Conservation (phyloP, 2,113 vertebrate genomes). For the Mixornis gularis region DNA sequence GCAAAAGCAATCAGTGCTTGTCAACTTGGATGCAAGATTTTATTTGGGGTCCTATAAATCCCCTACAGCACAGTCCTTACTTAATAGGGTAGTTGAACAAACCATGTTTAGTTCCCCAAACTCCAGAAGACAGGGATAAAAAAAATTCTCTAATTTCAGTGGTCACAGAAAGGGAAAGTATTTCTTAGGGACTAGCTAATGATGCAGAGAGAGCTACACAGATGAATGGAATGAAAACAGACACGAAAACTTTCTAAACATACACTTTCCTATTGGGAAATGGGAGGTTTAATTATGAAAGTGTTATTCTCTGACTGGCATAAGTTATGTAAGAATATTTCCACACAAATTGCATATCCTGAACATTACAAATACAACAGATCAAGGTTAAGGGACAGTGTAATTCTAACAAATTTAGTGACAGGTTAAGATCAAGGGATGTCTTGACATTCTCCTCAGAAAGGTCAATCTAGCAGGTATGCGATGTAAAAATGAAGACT, state of each 20-base stretch:
- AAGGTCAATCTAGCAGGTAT: conserved; percentile 91
- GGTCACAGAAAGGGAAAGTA: not conserved
- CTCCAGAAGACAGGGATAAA: not conserved
- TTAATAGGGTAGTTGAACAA: conserved; percentile 2
- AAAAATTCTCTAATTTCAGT: not conserved
- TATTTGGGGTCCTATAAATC: not conserved
- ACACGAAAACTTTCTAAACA: not conserved
- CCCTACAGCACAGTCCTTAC: not conserved
- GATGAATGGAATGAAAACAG: not conserved
- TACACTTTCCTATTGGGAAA: not conserved
- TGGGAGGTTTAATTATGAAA: not conserved
- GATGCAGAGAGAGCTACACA: not conserved
- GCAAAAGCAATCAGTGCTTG: not conserved
- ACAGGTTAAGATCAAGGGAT: conserved; percentile 89
- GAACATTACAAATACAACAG: conserved; percentile 62
- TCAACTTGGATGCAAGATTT: not conserved
- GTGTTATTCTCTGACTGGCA: not conserved
- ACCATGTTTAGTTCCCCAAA: not conserved
- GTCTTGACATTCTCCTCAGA: conserved; percentile 92
- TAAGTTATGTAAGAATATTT: conserved; percentile 31
- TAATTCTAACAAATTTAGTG: conserved; percentile 86
- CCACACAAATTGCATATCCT: conserved; percentile 29
- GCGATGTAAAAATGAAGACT: conserved; percentile 87
- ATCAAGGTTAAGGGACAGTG: conserved; percentile 84
- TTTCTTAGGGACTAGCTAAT: not conserved